phyloP scores from a whole-genome alignment of 1,140 invertebrate species.

The Psilanteris sp. region DNA sequence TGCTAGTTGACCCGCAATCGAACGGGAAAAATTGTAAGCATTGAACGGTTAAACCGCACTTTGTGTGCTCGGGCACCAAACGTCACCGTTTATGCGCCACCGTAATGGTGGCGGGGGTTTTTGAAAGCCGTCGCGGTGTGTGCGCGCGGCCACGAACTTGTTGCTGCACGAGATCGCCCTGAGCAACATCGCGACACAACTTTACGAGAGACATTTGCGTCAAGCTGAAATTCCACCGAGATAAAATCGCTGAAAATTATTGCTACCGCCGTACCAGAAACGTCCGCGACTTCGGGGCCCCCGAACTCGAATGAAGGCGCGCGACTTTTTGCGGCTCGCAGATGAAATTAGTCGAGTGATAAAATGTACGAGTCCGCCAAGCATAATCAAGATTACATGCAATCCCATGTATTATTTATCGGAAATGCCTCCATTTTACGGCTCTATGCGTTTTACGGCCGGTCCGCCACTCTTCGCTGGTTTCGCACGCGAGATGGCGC shows the following conservation, averaged over 20 bases:
- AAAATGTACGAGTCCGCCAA: constrained; percentile 47
- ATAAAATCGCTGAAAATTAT: constrained; percentile 75
- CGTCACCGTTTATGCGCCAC: constrained; percentile 26
- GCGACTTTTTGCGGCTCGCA: constrained; percentile 50
- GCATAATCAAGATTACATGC: constrained; percentile 52
- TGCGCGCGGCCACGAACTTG: constrained; percentile 36
- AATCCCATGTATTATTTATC: constrained; percentile 46
- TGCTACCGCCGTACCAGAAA: constrained; percentile 65
- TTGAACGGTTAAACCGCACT: too few relatives aligned
- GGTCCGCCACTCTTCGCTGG: not conserved
- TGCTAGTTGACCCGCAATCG: too few relatives aligned
- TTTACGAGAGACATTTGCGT: constrained; percentile 74
- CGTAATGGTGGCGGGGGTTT: constrained; percentile 44
- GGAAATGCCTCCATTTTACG: constrained; percentile 22
- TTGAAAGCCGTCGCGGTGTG: constrained; percentile 57
- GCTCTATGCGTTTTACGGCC: constrained; percentile 19
- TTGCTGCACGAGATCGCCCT: constrained; percentile 63
- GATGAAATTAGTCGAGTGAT: constrained; percentile 50
- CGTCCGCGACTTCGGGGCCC: constrained; percentile 22
- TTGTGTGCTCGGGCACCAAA: not conserved
- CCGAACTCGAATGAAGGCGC: constrained; percentile 16
- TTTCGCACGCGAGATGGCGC: constrained; percentile 1
- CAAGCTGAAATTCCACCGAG: constrained; percentile 71
- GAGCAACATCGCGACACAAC: constrained; percentile 71
- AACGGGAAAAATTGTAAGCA: too few relatives aligned